phyloP scores from a whole-genome alignment of 2,113 vertebrate species.

The Peromyscus leucopus region DNA sequence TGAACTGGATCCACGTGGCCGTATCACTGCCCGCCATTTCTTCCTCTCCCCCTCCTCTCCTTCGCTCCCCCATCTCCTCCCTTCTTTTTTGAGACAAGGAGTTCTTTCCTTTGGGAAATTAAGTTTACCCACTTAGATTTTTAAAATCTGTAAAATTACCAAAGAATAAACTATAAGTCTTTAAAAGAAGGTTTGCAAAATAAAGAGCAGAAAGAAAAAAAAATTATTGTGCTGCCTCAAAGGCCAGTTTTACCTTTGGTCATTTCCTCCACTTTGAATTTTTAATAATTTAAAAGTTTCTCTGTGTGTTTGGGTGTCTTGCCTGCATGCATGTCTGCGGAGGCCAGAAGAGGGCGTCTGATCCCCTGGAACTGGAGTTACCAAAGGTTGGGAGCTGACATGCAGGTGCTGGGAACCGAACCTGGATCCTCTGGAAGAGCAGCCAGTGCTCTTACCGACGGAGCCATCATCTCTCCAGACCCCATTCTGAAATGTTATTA shows the following conservation, averaged over 20 bases:
- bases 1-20: too few relatives aligned
- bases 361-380: background rate
- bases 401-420: background rate
- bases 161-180: background rate
- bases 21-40: background rate
- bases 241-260: background rate
- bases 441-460: background rate
- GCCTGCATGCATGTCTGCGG: background rate
- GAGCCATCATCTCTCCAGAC: background rate
- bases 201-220: background rate
- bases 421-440: background rate
- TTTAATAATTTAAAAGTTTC: background rate
- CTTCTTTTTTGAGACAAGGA: background rate
- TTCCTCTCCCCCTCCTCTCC: too few relatives aligned
- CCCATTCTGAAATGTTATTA: background rate
- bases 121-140: background rate
- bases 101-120: background rate
- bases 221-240: background rate
- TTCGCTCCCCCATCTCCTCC: background rate
- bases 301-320: background rate
- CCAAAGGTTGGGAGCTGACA: background rate
- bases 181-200: background rate
- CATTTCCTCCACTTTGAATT: conserved; percentile 18
- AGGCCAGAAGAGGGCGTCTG: background rate
- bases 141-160: background rate